Base-by-base conservation (phyloP, 2,888 invertebrate genomes). In the Brachypterus glaber region DNA sequence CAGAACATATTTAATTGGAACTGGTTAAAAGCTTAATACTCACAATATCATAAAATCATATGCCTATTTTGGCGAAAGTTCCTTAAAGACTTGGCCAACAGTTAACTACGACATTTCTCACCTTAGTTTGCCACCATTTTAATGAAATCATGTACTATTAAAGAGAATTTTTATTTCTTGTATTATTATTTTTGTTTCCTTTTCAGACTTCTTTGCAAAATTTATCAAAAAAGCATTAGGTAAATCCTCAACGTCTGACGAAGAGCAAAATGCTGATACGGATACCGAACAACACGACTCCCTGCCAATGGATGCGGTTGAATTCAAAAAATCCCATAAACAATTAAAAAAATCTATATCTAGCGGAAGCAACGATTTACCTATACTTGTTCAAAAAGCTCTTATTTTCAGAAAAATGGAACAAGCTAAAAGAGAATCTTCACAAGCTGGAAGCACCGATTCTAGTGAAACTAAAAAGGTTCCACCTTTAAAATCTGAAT, bases 241-340 rank as follows among this genome's bases (percentile, higher is more conserved):
- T 45, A 80, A 79, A 61, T 61, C 72, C 2, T 74, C 76, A 8
- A 68, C 69, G 11, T 72, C 73, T 1, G 74, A 76, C 35, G 69
- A 71, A 64, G 55, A 55, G 46, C 58, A 51, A 44, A 59, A 67
- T 25, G 74, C 73, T 29, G 79, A 77, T 44, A 80, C 80, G 0
- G 82, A 82, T 48, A 79, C 76, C 1, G 80, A 80, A 48, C 79
- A 79, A 57, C 79, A 80, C 47, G 82, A 82, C 54, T 74, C 76
- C 1, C 58, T 82, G 43, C 79, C 81, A 1, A 78, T 74, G 52
- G 82, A 76, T 46, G 37, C 47, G 8, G 49, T 49, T 40, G 48
- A 50, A 37, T 40, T 29, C 29, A 50, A 44, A 44, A 37, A 39
- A 44, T 35, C 39, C 8, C 46, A 44, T 21, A 24, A 17, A 14